phyloP scores from a whole-genome alignment of 1,140 invertebrate genomes.

The Ceratina japonica region DNA sequence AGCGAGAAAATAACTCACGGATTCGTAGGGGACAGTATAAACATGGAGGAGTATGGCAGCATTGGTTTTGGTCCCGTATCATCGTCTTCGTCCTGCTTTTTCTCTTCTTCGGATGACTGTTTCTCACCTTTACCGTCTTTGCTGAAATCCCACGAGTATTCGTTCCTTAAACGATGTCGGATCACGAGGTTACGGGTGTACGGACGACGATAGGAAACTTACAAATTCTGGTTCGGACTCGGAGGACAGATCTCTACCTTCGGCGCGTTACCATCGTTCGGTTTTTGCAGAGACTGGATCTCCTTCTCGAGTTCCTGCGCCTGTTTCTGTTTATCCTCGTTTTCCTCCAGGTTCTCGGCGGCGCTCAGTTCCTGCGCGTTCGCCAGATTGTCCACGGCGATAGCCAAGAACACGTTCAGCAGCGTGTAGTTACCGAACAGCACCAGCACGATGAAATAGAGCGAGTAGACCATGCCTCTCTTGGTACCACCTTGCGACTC shows the following conservation, averaged over 20 bases:
- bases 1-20: conserved; percentile 85
- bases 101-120: conserved; percentile 87
- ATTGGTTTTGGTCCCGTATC: conserved; percentile 98
- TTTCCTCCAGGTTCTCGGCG: conserved; percentile 98
- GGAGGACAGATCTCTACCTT: conserved; percentile 85
- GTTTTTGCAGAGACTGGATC: conserved; percentile 90
- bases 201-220: conserved; percentile 40
- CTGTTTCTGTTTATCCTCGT: conserved; percentile 96
- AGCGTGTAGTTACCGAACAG: conserved; percentile 99
- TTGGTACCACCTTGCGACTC: conserved; percentile 96
- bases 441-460: conserved; percentile 99
- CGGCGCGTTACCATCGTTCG: conserved; percentile 82
- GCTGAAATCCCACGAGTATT: conserved; percentile 50
- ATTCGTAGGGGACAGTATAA: conserved; percentile 99
- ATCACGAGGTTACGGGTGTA: neutral
- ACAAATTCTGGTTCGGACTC: conserved; percentile 80
- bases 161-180: neutral
- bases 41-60: conserved; percentile 99
- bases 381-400: conserved; percentile 99
- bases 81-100: conserved; percentile 89
- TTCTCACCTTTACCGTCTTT: conserved; percentile 82
- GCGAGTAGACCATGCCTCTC: conserved; percentile 96
- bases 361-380: conserved; percentile 99
- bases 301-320: conserved; percentile 93
- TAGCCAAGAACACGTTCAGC: conserved; percentile 99